Evolutionary conservation across 2,888 invertebrate genomes (phyloP).

Genomic region (Metopia argyrocephala): DNA sequence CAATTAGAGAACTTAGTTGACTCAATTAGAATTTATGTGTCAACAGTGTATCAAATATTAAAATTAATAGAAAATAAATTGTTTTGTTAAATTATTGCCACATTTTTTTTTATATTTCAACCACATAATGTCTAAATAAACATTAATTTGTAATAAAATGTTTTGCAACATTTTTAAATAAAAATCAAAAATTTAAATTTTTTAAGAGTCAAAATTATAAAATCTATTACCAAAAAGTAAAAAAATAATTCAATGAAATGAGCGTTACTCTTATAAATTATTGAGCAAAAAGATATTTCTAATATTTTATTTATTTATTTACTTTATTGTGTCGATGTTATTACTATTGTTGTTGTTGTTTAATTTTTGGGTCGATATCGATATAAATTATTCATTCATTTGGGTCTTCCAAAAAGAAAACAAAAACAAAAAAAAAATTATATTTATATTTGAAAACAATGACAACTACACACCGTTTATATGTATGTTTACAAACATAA

Average conservation of each 20-base stretch:
- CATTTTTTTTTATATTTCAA: too few relatives aligned
- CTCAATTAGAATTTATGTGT: too few relatives aligned
- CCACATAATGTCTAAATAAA: too few relatives aligned
- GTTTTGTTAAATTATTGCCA: too few relatives aligned
- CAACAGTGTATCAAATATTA: too few relatives aligned
- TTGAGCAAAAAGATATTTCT: constrained; percentile 28
- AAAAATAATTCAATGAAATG: constrained; percentile 23
- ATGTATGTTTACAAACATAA: constrained; percentile 42
- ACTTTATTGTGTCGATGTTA: not conserved
- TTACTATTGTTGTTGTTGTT: not conserved
- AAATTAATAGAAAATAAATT: too few relatives aligned
- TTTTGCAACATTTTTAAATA: too few relatives aligned
- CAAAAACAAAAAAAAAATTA: not conserved
- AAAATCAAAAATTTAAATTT: too few relatives aligned
- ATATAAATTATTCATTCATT: constrained; percentile 60
- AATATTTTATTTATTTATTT: constrained; percentile 23
- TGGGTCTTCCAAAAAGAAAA: constrained; percentile 23
- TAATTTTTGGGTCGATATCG: constrained; percentile 59
- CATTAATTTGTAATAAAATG: too few relatives aligned
- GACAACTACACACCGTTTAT: constrained; percentile 13
- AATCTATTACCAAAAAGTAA: not conserved
- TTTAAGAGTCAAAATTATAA: too few relatives aligned
- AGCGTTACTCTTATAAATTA: constrained; percentile 24
- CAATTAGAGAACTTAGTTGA: too few relatives aligned
- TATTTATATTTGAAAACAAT: too few relatives aligned